phyloP scores from a whole-genome alignment of 2,888 invertebrate species.

The Tenthredo mesomela region DNA sequence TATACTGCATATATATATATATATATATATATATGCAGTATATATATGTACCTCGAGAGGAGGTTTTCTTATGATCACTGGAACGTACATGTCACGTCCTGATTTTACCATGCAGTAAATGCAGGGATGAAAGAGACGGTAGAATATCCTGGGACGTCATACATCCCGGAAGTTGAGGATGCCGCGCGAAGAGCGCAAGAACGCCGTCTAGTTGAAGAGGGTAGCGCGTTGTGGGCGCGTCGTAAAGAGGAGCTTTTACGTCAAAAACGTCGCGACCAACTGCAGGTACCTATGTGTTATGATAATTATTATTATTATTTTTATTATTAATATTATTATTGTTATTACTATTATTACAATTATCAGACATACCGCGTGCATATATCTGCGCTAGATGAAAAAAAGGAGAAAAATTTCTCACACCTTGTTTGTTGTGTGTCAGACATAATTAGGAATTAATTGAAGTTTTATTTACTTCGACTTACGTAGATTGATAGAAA shows the following conservation, averaged over 20 bases:
- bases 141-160: constrained; percentile 66
- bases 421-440: no score
- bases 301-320: not conserved
- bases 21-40: no score
- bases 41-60: no score
- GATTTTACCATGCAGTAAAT: not conserved
- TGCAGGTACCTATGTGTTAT: constrained; percentile 70
- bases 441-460: no score
- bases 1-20: no score
- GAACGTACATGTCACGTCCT: not conserved
- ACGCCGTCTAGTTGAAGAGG: constrained; percentile 72
- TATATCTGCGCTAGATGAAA: no score
- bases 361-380: no score
- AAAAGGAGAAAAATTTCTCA: no score
- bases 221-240: constrained; percentile 70
- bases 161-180: constrained; percentile 71
- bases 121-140: constrained; percentile 38
- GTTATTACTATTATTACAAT: not conserved
- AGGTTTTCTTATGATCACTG: not conserved
- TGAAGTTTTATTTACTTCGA: no score
- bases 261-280: constrained; percentile 74
- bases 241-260: constrained; percentile 73
- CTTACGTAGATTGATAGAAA: no score
- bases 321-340: no score
- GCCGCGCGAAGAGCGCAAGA: constrained; percentile 70